Evolutionary conservation across 2,888 invertebrate species (phyloP), one percentile per base, ranked within the genome.

Genomic region (Zelleria hepariella): DNA sequence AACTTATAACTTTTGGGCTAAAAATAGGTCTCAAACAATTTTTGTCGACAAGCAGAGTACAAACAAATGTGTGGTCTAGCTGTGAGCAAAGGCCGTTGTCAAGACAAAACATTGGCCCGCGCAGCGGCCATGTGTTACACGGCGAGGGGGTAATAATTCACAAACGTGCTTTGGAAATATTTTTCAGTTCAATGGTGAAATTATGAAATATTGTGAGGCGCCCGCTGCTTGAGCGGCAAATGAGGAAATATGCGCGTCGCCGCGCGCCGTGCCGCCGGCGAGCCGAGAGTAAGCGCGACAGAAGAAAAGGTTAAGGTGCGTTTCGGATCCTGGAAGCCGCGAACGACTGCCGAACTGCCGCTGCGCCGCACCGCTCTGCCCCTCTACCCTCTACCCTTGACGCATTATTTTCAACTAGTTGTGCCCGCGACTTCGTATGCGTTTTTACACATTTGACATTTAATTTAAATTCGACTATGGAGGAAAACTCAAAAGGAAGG

Each of bases 131-230:
- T 58, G 51, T 27, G 58, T 58, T 51, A 51, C 24, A 51, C 26
- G 51, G 18, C 26, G 51, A 27, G 58, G 26, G 52, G 10, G 25
- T 52, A 60, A 57, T 52, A 59, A 32, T 54, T 59, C 47, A 51
- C n/a, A 21, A n/a, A 53, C 62, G 58, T 58, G 62, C 59, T 57
- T 60, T 56, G 58, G 55, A 62, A 60, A 62, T 60, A 62, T 62
- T 62, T 62, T 60, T 60, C 59, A 62, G 54, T 61, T 60, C 62
- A 59, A 62, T 62, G 62, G 60, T 56, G 60, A 60, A 62, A 62
- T 62, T 62, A 62, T 62, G 62, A 62, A 62, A 60, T 60, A 62
- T 62, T 10, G 61, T 59, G 21, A 53, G 57, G 57, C 56, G 42
- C 47, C 15, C 5, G 52, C 52, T 58, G 58, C 58, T 58, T 58